Evolutionary conservation across 2,113 vertebrate genomes (phyloP).

Genomic region (Oenanthe melanoleuca): DNA sequence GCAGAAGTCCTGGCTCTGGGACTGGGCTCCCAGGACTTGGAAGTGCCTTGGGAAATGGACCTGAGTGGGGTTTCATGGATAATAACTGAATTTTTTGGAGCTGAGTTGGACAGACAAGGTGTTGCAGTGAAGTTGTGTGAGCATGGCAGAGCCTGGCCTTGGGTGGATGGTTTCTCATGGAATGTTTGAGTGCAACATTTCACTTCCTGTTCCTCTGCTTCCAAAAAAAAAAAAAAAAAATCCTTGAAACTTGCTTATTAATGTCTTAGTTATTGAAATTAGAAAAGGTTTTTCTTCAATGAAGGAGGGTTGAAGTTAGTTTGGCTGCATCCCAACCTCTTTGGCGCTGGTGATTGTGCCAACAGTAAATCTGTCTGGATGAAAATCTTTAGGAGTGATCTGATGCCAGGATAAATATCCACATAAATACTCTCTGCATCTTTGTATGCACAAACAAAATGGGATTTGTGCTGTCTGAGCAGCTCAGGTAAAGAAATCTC

Average conservation of each 20-base stretch:
- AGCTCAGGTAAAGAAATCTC: background rate
- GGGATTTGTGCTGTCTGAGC: background rate
- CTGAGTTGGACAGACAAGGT: background rate
- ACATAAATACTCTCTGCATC: background rate
- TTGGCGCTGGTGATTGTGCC: background rate
- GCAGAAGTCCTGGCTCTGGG: background rate
- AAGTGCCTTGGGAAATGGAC: background rate
- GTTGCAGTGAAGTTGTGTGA: background rate
- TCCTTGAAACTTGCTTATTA: background rate
- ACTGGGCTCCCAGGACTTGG: background rate
- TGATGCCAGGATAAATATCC: background rate
- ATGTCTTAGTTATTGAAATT: background rate
- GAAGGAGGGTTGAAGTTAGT: background rate
- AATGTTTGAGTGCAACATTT: background rate
- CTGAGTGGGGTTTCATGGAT: background rate
- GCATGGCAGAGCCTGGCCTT: fast-evolving
- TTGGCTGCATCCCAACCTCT: background rate
- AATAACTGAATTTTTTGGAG: background rate
- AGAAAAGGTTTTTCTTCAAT: background rate
- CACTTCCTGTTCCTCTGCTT: background rate
- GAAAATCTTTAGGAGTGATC: background rate
- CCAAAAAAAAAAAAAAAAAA: background rate
- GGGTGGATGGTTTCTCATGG: background rate
- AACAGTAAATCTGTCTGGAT: background rate
- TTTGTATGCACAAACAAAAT: background rate